These are phyloP conservation scores for Phortica variegata DNA, from an alignment of 1,140 invertebrate genomes.

Conservation along the genomic window DNA sequence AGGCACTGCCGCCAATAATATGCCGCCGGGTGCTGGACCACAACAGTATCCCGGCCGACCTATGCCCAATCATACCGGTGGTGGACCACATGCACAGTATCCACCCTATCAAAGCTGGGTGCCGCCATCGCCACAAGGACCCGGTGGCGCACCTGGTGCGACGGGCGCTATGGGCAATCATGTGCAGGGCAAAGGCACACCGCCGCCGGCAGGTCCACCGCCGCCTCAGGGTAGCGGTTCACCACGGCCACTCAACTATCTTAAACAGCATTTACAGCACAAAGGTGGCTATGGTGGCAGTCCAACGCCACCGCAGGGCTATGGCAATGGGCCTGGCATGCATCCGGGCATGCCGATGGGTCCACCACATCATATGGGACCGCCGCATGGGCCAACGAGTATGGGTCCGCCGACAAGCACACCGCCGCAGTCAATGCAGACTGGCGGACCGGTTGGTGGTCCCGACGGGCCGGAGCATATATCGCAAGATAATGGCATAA, in stretches of 20 bases:
- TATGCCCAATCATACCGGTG: slow-evolving; percentile 60
- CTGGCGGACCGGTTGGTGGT: slow-evolving; percentile 36
- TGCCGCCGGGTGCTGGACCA: slow-evolving; percentile 46
- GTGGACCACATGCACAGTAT: slow-evolving; percentile 59
- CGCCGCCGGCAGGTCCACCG: slow-evolving; percentile 42
- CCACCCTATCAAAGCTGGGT: slow-evolving; percentile 59
- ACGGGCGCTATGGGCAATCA: slow-evolving; percentile 51
- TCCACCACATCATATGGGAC: slow-evolving; percentile 63
- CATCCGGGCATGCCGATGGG: slow-evolving; percentile 59
- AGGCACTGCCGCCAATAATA: slow-evolving; percentile 50
- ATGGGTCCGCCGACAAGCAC: slow-evolving; percentile 60
- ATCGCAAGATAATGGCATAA: slow-evolving; percentile 55
- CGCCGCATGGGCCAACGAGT: slow-evolving; percentile 58
- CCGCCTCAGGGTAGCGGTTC: slow-evolving; percentile 43
- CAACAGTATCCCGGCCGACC: slow-evolving; percentile 59
- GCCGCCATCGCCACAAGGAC: slow-evolving; percentile 46
- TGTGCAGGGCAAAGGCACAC: slow-evolving; percentile 52
- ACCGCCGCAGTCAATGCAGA: slow-evolving; percentile 44
- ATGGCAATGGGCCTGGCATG: slow-evolving; percentile 58
- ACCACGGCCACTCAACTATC: slow-evolving; percentile 62
- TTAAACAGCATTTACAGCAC: slow-evolving; percentile 70
- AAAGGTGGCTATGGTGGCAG: slow-evolving; percentile 63
- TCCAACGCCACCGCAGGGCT: slow-evolving; percentile 63
- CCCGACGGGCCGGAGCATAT: slow-evolving; percentile 50
- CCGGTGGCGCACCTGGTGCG: slow-evolving; percentile 35